Evolutionary conservation across 1,140 invertebrate species (phyloP).

Genomic region (Drosophila guanche): DNA sequence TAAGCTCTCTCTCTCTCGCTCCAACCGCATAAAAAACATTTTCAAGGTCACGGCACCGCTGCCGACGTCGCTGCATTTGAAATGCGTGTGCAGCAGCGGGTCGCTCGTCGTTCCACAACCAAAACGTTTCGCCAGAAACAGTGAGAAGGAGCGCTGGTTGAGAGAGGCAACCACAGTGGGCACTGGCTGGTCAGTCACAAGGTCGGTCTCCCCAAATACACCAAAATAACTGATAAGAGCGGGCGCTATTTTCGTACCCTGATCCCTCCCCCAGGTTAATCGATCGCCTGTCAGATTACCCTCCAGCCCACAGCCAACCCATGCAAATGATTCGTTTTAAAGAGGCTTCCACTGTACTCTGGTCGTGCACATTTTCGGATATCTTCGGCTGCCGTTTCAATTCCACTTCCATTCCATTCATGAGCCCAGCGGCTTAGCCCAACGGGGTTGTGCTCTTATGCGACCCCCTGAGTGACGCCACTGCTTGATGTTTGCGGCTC

Average conservation of each 20-base stretch:
- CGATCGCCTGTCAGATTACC: constrained; percentile 13
- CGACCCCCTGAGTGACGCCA: not conserved
- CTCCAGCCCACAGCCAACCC: not conserved
- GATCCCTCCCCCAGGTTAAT: constrained; percentile 9
- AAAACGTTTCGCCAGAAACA: constrained; percentile 16
- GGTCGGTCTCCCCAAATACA: constrained; percentile 20
- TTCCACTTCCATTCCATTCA: constrained; percentile 40
- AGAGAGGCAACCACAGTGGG: not conserved
- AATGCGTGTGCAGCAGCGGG: constrained; percentile 43
- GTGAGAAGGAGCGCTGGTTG: not conserved
- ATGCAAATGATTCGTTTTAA: constrained; percentile 6
- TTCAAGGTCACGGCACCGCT: constrained; percentile 62
- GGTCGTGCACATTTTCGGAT: constrained; percentile 27
- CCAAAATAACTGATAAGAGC: constrained; percentile 19
- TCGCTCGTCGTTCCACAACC: constrained; percentile 12
- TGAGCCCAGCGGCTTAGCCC: constrained; percentile 4
- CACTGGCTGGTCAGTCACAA: constrained; percentile 18
- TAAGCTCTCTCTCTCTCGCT: constrained; percentile 4
- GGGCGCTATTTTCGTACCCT: constrained; percentile 2
- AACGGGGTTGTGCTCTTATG: not conserved
- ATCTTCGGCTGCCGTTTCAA: constrained; percentile 29
- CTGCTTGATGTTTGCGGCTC: constrained; percentile 46
- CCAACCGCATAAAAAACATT: constrained; percentile 28
- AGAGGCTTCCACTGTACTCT: not conserved
- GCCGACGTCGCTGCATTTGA: constrained; percentile 57